Conservation (phyloP, 1,140 invertebrate species). For the Bilobella aurantiaca region DNA sequence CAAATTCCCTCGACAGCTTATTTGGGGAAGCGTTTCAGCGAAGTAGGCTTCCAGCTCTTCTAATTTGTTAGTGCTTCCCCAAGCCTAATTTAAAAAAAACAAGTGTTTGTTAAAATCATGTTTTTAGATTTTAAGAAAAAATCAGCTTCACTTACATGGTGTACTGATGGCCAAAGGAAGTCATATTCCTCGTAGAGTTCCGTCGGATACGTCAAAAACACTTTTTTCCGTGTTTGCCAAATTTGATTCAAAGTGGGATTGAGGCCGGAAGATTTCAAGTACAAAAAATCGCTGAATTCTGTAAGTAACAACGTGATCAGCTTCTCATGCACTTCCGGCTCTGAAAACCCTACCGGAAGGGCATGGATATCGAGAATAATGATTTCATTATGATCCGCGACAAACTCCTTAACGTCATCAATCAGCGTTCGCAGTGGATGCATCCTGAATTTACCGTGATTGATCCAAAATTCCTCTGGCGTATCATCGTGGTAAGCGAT, state of each 20-base stretch:
- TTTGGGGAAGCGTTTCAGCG: not conserved
- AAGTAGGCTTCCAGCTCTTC: conserved; percentile 14
- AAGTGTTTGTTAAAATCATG: not conserved
- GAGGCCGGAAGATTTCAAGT: not conserved
- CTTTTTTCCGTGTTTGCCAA: conserved; percentile 21
- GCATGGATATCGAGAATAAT: conserved; percentile 53
- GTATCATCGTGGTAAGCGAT: conserved; percentile 44
- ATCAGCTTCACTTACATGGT: conserved; percentile 4
- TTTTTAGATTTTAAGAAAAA: not conserved
- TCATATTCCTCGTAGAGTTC: conserved; percentile 18
- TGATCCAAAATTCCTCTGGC: conserved; percentile 52
- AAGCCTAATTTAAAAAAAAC: conserved; percentile 7
- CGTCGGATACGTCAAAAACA: conserved; percentile 29
- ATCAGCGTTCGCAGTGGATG: conserved; percentile 50
- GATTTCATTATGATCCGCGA: conserved; percentile 52
- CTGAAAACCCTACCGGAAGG: conserved; percentile 40
- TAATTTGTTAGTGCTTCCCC: conserved; percentile 12
- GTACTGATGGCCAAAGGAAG: conserved; percentile 12
- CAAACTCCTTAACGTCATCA: conserved; percentile 51
- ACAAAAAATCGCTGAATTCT: not conserved
- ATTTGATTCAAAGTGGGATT: conserved; percentile 16
- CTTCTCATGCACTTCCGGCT: conserved; percentile 7
- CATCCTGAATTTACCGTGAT: conserved; percentile 56
- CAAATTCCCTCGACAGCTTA: conserved; percentile 8
- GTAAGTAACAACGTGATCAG: conserved; percentile 9